Conservation (phyloP, 2,797 vertebrate species). For the Enteromius viviparus region DNA sequence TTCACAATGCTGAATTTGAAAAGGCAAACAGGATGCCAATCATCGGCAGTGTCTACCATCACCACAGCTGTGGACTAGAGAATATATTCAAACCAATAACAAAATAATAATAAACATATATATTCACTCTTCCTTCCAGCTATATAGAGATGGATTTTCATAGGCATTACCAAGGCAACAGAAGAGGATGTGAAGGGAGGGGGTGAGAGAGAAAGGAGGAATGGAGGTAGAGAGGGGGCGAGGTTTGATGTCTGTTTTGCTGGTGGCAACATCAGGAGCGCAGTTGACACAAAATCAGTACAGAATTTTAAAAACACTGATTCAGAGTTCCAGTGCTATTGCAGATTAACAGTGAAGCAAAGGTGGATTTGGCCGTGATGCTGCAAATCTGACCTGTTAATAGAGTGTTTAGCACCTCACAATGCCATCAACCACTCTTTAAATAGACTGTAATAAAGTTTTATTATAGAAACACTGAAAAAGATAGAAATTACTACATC, state of each 20-base stretch:
- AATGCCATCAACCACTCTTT: neutral
- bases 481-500: neutral
- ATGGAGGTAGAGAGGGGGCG: constrained; percentile 22
- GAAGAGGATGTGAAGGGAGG: constrained; percentile 23
- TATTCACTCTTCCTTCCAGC: constrained; percentile 23
- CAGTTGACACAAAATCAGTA: constrained; percentile 42
- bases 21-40: constrained; percentile 27
- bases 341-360: neutral
- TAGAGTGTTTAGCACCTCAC: neutral
- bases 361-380: neutral
- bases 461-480: constrained; percentile 6
- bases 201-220: neutral
- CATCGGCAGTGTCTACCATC: constrained; percentile 16
- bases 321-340: constrained; percentile 36
- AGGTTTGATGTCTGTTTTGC: constrained; percentile 39
- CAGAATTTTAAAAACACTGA: constrained; percentile 40
- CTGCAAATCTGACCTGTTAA: constrained; percentile 14
- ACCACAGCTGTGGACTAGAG: constrained; percentile 1
- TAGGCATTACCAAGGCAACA: constrained; percentile 61
- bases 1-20: constrained; percentile 11
- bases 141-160: constrained; percentile 47
- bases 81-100: constrained; percentile 37
- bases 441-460: constrained; percentile 16
- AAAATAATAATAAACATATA: neutral
- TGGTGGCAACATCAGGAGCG: constrained; percentile 36